Conservation (phyloP, 2,888 invertebrate genomes). For the Abscondita cerata region DNA sequence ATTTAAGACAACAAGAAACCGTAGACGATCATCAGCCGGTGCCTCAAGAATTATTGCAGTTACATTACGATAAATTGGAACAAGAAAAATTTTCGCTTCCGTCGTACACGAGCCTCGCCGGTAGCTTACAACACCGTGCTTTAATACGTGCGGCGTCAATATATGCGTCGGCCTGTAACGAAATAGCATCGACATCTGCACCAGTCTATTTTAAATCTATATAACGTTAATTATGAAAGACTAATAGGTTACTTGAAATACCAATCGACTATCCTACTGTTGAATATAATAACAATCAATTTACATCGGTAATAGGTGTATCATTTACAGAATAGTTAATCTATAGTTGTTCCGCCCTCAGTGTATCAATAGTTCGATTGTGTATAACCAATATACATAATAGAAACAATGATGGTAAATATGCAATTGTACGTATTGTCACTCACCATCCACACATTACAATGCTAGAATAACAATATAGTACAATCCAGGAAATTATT, state of each 20-base stretch:
- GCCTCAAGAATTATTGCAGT: constrained; percentile 13
- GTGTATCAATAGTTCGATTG: constrained; percentile 57
- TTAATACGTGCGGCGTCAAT: constrained; percentile 52
- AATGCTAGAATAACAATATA: constrained; percentile 54
- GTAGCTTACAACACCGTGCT: constrained; percentile 49
- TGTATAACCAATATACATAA: constrained; percentile 54
- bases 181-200: constrained; percentile 25
- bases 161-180: constrained; percentile 45
- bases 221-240: constrained; percentile 12
- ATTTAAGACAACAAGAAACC: constrained; percentile 7
- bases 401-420: constrained; percentile 53
- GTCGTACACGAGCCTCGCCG: constrained; percentile 51
- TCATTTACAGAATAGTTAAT: constrained; percentile 58
- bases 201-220: constrained; percentile 25
- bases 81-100: constrained; percentile 44
- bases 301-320: constrained; percentile 57
- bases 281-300: constrained; percentile 55
- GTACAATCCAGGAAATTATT: constrained; percentile 38
- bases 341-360: constrained; percentile 56
- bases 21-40: not conserved
- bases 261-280: constrained; percentile 11
- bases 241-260: not conserved
- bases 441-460: constrained; percentile 53
- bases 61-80: constrained; percentile 25
- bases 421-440: constrained; percentile 57